Evolutionary conservation across 2,888 invertebrate species (phyloP).

Genomic region (Lutraria lutraria): DNA sequence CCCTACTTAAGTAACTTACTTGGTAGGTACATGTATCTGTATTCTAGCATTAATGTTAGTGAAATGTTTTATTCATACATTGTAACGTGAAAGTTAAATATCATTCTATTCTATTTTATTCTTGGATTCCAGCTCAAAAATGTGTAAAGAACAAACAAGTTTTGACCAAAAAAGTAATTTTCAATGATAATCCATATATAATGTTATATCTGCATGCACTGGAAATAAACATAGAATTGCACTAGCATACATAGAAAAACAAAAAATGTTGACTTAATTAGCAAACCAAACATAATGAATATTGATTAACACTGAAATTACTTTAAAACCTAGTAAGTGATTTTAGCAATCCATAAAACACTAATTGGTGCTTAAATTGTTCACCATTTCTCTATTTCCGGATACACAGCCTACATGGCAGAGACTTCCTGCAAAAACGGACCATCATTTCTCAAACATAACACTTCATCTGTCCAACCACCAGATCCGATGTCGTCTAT

Average conservation of each 20-base stretch:
- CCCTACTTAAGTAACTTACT: too few species aligned
- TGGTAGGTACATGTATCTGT: too few species aligned
- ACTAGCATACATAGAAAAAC: not conserved
- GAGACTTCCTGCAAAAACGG: not conserved
- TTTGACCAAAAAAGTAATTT: too few species aligned
- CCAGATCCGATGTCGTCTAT: conserved; percentile 59
- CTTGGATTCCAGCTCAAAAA: too few species aligned
- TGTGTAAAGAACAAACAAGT: too few species aligned
- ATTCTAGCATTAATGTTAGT: too few species aligned
- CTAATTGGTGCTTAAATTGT: not conserved
- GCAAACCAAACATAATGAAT: conserved; percentile 1
- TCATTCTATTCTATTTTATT: too few species aligned
- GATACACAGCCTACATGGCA: not conserved
- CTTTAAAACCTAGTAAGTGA: not conserved
- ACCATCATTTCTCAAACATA: not conserved
- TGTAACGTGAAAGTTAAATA: too few species aligned
- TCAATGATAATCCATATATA: too few species aligned
- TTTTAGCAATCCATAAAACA: not conserved
- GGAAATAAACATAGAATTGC: not conserved
- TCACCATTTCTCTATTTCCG: not conserved
- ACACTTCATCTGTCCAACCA: not conserved
- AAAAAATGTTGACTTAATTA: not conserved
- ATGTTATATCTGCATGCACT: too few species aligned
- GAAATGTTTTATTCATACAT: too few species aligned
- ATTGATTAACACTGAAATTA: not conserved